Evolutionary conservation across 2,113 vertebrate species (phyloP), one percentile per base, ranked within the genome.

Genomic region (Gymnorhina tibicen): DNA sequence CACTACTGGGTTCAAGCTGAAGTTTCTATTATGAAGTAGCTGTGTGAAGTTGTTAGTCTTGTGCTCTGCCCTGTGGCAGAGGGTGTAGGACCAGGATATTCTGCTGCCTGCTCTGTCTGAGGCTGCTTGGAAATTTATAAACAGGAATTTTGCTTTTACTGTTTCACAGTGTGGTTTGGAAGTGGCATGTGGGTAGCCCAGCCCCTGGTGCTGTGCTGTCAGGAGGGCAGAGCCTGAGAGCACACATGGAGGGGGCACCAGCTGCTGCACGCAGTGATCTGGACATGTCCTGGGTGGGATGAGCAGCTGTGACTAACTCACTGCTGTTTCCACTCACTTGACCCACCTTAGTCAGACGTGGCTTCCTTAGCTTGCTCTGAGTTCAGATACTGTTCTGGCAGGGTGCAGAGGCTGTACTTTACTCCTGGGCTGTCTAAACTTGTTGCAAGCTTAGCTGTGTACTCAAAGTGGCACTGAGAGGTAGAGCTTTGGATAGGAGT

Each of bases 201-300:
- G 58, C 63, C 37, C 55, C 37, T 26, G 0, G 0, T 73, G 83
- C 33, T 76, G 11, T 0, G 10, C 70, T 76, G 58, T 60, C 62
- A 59, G 67, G 33, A 55, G 75, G 47, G 62, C 82, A 92, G 47
- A 75, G 86, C 75, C 78, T 35, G 62, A 15, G 68, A 52, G n/a
- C 44, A 7, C 30, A 11, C 0, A 0, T 24, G 89, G 42, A 8
- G 4, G 5, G 56, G 74, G 42, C 58, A 35, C 0, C 0, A 4
- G 47, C 56, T 82, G 62, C 70, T 70, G 33, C 32, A 7, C 7
- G 52, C 66, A 27, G 66, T 16, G 47, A 6, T 63, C 56, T 79
- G 75, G 46, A 50, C 70, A 6, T 60, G 70, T 11, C 75, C 41
- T 59, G 5, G 26, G 66, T 42, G 74, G 62, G 52, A 23, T 30